Percentiles rank a stretch among this genome's conserved stretches.
These are phyloP conservation scores for Amblyraja radiata DNA, from an alignment of 2,797 vertebrate species.

Conservation along the genomic window DNA sequence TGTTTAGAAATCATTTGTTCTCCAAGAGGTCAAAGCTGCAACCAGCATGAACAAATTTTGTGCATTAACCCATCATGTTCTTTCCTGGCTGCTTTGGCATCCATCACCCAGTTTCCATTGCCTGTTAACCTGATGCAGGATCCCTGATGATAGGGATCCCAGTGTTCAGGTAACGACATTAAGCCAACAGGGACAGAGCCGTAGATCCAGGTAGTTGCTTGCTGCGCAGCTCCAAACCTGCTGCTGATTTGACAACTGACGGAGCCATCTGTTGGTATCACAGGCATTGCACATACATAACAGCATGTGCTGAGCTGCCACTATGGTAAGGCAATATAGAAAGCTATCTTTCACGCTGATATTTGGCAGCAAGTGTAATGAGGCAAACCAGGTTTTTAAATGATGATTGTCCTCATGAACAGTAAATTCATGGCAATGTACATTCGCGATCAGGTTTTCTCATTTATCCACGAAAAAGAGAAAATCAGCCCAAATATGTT, in stretches of 20 bases:
- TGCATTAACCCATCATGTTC: not conserved
- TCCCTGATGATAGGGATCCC: not conserved
- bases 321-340: not conserved
- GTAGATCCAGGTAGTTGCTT: not conserved
- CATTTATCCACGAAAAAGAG: not conserved
- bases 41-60: not conserved
- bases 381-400: not conserved
- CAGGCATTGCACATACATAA: not conserved
- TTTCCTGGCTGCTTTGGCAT: not conserved
- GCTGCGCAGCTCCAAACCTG: not conserved
- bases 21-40: not conserved
- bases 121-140: not conserved
- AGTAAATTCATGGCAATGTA: not conserved
- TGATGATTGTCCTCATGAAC: conserved; percentile 6
- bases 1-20: not conserved
- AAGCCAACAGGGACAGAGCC: not conserved
- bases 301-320: not conserved
- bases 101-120: too few species aligned
- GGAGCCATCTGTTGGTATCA: conserved; percentile 19
- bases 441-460: not conserved
- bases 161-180: not conserved
- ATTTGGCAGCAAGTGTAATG: conserved; percentile 14
- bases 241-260: not conserved
- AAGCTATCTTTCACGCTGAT: not conserved
- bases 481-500: not conserved